Conservation (phyloP, 2,113 vertebrate species). For the Aleadryas rufinucha region DNA sequence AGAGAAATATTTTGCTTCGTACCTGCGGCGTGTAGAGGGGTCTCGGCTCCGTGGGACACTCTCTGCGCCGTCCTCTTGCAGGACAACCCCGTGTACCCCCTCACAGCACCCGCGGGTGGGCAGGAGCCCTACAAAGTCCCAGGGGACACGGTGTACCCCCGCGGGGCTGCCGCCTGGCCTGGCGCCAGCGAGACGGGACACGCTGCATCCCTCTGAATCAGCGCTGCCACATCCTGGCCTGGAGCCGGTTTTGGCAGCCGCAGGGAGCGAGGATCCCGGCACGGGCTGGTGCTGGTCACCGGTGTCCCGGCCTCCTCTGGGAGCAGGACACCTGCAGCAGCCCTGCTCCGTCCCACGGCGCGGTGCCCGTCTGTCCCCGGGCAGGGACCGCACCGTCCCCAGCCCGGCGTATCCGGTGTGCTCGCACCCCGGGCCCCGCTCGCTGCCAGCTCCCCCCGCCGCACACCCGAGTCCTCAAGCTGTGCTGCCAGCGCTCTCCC, state of each 20-base stretch:
- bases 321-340: background rate
- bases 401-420: fast-evolving
- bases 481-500: conserved; percentile 55
- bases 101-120: background rate
- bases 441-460: conserved; percentile 11
- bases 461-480: background rate
- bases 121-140: background rate
- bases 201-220: background rate
- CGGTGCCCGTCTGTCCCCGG: background rate
- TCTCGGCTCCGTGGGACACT: background rate
- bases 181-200: background rate
- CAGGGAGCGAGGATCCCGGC: background rate
- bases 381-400: background rate
- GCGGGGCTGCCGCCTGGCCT: background rate
- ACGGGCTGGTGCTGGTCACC: background rate
- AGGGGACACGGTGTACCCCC: background rate
- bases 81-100: fast-evolving
- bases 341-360: background rate
- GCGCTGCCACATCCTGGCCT: background rate
- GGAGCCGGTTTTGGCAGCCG: background rate
- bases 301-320: background rate
- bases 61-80: background rate
- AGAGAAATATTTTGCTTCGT: background rate
- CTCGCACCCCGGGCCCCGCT: background rate
- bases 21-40: background rate